A percentile compares a stretch with the other conserved stretches of the same genome.
Evolutionary conservation across 2,113 vertebrate genomes (phyloP).

Genomic region (Xiphophorus couchianus): DNA sequence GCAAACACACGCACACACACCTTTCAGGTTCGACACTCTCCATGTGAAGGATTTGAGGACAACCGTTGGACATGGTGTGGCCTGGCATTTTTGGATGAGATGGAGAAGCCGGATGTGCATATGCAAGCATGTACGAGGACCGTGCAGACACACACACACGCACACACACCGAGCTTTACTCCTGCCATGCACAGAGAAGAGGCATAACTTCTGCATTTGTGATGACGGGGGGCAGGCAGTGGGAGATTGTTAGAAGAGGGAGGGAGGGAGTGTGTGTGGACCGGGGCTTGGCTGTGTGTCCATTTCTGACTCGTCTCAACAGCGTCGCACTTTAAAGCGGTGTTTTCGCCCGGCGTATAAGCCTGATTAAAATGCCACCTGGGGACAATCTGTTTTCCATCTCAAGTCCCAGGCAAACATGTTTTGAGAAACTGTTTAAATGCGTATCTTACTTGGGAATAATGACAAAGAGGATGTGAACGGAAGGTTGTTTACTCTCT

Average conservation of each 20-base stretch:
- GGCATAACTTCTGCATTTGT: constrained; percentile 16
- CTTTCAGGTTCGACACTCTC: constrained; percentile 70
- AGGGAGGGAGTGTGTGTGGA: neutral
- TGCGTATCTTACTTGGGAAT: constrained; percentile 31
- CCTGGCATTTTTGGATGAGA: constrained; percentile 69
- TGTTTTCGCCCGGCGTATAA: constrained; percentile 33
- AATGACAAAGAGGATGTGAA: constrained; percentile 34
- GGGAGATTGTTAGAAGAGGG: constrained; percentile 1
- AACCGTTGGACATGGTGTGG: constrained; percentile 86
- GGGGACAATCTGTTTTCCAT: constrained; percentile 50
- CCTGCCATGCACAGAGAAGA: constrained; percentile 77
- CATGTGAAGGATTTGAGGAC: constrained; percentile 78
- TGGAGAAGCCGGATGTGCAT: constrained; percentile 62
- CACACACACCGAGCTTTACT: constrained; percentile 43
- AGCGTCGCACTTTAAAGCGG: constrained; percentile 46
- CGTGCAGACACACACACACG: constrained; percentile 75
- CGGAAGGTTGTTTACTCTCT: neutral
- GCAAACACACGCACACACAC: constrained; percentile 17
- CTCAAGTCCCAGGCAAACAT: constrained; percentile 9
- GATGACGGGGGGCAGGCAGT: constrained; percentile 21
- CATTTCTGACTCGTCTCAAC: constrained; percentile 76
- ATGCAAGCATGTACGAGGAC: constrained; percentile 55
- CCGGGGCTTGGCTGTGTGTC: constrained; percentile 53
- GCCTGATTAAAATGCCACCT: constrained; percentile 67
- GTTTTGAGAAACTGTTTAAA: constrained; percentile 50